Conservation (phyloP, 1,140 invertebrate species). For the Diorhabda sublineata region DNA sequence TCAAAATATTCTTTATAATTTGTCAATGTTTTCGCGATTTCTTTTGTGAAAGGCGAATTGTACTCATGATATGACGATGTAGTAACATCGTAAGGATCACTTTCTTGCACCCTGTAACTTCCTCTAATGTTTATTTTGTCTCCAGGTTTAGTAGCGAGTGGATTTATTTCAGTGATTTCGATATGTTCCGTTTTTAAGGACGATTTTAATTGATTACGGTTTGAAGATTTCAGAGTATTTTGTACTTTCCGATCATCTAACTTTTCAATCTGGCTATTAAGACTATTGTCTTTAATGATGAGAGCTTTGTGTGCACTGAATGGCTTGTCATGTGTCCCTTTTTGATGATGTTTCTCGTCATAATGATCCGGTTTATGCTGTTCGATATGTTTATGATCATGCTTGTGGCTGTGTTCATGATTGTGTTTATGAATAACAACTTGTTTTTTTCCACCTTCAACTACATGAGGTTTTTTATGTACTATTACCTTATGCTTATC, state of each 20-base stretch:
- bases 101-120: constrained; percentile 26
- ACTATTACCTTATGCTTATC: constrained; percentile 19
- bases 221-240: constrained; percentile 1
- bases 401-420: constrained; percentile 18
- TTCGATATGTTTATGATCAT: constrained; percentile 19
- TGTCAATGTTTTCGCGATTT: constrained; percentile 5
- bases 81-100: constrained; percentile 14
- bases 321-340: background rate
- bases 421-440: constrained; percentile 7
- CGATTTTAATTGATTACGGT: constrained; percentile 18
- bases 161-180: constrained; percentile 15
- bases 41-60: background rate
- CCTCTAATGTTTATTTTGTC: constrained; percentile 17
- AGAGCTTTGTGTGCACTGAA: background rate
- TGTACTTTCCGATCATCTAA: background rate
- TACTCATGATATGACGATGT: constrained; percentile 13
- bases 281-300: background rate
- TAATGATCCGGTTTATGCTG: constrained; percentile 20
- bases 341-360: constrained; percentile 18
- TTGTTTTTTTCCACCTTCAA: constrained; percentile 26
- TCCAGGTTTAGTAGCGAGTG: constrained; percentile 12
- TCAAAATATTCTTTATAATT: background rate
- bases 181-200: constrained; percentile 21
- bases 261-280: background rate
- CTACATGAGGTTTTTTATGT: constrained; percentile 23